A percentile compares a stretch with the other conserved stretches of the same genome.
Evolutionary conservation across 2,113 vertebrate genomes (phyloP).

Genomic region (Charina bottae): DNA sequence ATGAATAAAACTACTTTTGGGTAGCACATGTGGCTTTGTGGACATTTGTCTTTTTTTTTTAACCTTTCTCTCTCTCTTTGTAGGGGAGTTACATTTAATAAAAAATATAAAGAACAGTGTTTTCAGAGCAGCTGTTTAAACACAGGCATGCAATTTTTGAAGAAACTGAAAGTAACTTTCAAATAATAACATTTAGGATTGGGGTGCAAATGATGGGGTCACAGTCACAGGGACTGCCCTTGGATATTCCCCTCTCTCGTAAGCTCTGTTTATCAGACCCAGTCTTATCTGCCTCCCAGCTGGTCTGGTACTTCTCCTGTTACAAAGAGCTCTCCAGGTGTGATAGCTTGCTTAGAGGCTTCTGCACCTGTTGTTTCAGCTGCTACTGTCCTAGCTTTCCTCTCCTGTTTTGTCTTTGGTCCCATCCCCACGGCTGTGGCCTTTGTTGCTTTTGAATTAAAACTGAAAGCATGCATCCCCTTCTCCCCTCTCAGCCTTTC

Average conservation of each 20-base stretch:
- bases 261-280: not conserved
- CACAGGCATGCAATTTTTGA: not conserved
- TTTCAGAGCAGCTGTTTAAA: not conserved
- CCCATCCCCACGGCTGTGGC: not conserved
- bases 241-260: not conserved
- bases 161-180: not conserved
- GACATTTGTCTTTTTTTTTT: not conserved
- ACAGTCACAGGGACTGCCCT: not conserved
- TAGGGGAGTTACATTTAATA: not conserved
- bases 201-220: not conserved
- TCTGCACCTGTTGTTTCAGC: not conserved
- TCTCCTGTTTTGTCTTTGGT: not conserved
- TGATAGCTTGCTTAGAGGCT: not conserved
- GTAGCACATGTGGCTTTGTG: not conserved
- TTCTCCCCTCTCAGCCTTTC: not conserved
- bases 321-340: constrained; percentile 17
- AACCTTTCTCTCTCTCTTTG: not conserved
- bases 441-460: not conserved
- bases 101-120: not conserved
- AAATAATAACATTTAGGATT: not conserved
- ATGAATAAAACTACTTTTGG: not conserved
- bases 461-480: not conserved
- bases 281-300: constrained; percentile 12
- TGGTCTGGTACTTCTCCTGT: constrained; percentile 7
- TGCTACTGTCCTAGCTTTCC: not conserved